These are phyloP conservation scores for Steatocranus sp. DNA, from an alignment of 2,797 vertebrate genomes.

Conservation along the genomic window DNA sequence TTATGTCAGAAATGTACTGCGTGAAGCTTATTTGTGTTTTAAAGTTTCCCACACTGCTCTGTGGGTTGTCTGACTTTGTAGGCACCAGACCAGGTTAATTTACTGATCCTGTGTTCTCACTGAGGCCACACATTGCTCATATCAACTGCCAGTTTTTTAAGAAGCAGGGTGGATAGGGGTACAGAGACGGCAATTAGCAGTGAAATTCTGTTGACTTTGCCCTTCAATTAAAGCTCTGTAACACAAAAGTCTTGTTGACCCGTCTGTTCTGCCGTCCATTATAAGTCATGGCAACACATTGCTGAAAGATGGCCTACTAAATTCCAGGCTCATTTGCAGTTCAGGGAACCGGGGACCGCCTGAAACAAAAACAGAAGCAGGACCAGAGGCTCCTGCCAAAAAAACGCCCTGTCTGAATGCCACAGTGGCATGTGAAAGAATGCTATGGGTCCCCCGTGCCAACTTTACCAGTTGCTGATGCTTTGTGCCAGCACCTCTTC, in stretches of 20 bases:
- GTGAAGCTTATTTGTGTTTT: background rate
- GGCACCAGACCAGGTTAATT: slow-evolving; percentile 14
- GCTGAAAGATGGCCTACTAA: slow-evolving; percentile 49
- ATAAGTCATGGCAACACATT: slow-evolving; percentile 61
- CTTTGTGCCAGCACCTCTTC: slow-evolving; percentile 59
- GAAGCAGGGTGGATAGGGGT: background rate
- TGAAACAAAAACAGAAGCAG: slow-evolving; percentile 58
- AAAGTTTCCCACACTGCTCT: background rate
- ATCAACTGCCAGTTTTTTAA: slow-evolving; percentile 22
- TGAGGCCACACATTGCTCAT: slow-evolving; percentile 16
- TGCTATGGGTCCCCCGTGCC: slow-evolving; percentile 67
- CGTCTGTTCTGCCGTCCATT: slow-evolving; percentile 54
- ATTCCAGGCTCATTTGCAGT: slow-evolving; percentile 72
- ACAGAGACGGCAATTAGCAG: slow-evolving; percentile 48
- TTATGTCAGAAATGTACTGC: background rate
- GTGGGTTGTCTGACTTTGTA: slow-evolving; percentile 3
- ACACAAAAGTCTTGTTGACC: slow-evolving; percentile 68
- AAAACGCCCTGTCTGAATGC: slow-evolving; percentile 62
- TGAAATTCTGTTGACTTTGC: slow-evolving; percentile 59
- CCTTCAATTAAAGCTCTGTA: slow-evolving; percentile 63
- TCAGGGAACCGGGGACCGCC: slow-evolving; percentile 64
- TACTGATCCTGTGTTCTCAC: slow-evolving; percentile 19
- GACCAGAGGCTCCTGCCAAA: slow-evolving; percentile 64
- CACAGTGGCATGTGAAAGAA: slow-evolving; percentile 75
- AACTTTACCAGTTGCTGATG: slow-evolving; percentile 68